Conservation (phyloP, 1,140 invertebrate genomes). For the Drosophila funebris region DNA sequence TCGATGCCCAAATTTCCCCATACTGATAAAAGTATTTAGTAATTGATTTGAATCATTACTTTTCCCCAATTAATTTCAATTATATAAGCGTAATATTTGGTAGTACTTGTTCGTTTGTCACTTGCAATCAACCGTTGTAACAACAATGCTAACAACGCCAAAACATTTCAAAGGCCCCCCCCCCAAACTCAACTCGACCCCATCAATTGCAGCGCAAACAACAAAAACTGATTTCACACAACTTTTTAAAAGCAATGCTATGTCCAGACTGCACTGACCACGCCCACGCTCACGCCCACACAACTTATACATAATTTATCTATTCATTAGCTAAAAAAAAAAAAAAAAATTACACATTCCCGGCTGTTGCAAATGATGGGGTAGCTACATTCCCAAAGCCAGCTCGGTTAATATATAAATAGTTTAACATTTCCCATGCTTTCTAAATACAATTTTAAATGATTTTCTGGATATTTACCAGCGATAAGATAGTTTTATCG, state of each 20-base stretch:
- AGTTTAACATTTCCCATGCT: background rate
- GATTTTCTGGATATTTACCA: background rate
- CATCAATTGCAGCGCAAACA: background rate
- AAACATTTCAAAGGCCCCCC: background rate
- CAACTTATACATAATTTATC: slow-evolving; percentile 40
- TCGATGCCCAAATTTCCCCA: background rate
- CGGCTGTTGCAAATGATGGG: background rate
- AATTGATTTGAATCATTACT: background rate
- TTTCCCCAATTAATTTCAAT: background rate
- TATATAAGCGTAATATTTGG: background rate
- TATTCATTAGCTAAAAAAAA: slow-evolving; percentile 32
- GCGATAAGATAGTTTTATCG: too few relatives aligned
- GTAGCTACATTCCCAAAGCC: background rate
- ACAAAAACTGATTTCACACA: background rate
- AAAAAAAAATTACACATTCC: background rate
- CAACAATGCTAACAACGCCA: background rate
- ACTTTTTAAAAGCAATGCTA: slow-evolving; percentile 19
- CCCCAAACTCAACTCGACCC: background rate
- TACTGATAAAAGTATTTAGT: background rate
- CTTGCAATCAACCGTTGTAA: background rate
- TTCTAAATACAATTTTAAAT: background rate
- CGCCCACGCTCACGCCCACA: background rate
- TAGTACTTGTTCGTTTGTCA: background rate
- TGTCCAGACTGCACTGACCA: slow-evolving; percentile 7
- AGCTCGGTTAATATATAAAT: background rate